Percentiles rank a stretch among this genome's conserved stretches.
Evolutionary conservation across 1,140 invertebrate genomes (phyloP).

Genomic region (Cyclargus thomasi): DNA sequence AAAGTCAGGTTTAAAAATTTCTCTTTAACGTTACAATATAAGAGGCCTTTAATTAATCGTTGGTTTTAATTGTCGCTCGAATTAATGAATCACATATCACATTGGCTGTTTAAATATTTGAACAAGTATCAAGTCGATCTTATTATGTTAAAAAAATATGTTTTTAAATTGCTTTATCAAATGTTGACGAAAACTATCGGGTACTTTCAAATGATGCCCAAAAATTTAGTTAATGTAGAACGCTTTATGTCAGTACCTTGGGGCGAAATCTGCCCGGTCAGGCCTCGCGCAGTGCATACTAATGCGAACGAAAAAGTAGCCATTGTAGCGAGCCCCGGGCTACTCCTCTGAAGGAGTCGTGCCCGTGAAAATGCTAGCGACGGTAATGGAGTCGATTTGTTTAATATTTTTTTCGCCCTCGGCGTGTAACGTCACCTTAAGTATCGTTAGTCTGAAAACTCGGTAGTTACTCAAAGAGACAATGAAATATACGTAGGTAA

Average conservation of each 20-base stretch:
- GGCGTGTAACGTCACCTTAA: not conserved
- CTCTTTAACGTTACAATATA: too few species aligned
- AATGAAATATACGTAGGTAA: not conserved
- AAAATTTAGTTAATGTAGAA: slow-evolving; percentile 2
- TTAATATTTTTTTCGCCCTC: slow-evolving; percentile 11
- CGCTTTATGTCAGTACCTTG: slow-evolving; percentile 22
- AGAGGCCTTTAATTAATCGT: too few species aligned
- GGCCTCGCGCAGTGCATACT: slow-evolving; percentile 51
- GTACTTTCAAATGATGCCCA: not conserved
- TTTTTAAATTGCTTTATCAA: too few species aligned
- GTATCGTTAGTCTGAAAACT: not conserved
- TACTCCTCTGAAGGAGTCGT: slow-evolving; percentile 54
- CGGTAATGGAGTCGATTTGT: slow-evolving; percentile 29
- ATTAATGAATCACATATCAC: too few species aligned
- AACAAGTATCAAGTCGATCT: too few species aligned
- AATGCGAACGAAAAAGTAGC: slow-evolving; percentile 67
- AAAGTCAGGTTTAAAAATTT: too few species aligned
- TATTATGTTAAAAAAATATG: too few species aligned
- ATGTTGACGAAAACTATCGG: not conserved
- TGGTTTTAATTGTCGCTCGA: too few species aligned
- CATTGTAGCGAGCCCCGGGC: slow-evolving; percentile 50
- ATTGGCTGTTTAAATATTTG: too few species aligned
- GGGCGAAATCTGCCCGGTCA: slow-evolving; percentile 40
- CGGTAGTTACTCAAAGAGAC: not conserved
- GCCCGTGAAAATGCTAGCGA: slow-evolving; percentile 30